phyloP scores from a whole-genome alignment of 1,140 invertebrate species.

The Phocides pigmalion region DNA sequence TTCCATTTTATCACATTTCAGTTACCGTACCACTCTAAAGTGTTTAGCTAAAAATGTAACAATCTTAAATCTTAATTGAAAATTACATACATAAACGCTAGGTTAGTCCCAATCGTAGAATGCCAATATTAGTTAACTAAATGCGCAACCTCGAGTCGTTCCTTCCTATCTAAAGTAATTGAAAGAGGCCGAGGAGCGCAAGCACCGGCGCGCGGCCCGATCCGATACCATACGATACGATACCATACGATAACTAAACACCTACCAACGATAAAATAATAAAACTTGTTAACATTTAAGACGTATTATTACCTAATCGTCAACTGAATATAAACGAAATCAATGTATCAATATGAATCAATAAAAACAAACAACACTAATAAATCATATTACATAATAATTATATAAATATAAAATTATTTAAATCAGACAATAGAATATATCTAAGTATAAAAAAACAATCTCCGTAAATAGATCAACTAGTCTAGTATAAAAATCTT shows the following conservation, averaged over 20 bases:
- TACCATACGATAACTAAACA: slow-evolving; percentile 67
- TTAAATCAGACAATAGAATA: slow-evolving; percentile 85
- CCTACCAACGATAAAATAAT: slow-evolving; percentile 80
- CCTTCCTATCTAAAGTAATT: slow-evolving; percentile 72
- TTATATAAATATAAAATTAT: slow-evolving; percentile 83
- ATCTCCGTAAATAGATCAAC: slow-evolving; percentile 85
- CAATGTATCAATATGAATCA: slow-evolving; percentile 79
- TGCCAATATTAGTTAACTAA: slow-evolving; percentile 84
- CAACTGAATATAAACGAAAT: slow-evolving; percentile 71
- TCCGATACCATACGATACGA: no score
- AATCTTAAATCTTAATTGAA: slow-evolving; percentile 84
- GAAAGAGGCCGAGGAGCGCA: slow-evolving; percentile 75
- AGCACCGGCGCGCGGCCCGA: no score
- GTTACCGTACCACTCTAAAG: slow-evolving; percentile 85
- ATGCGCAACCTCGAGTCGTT: slow-evolving; percentile 79
- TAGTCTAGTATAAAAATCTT: slow-evolving; percentile 85
- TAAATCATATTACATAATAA: slow-evolving; percentile 80
- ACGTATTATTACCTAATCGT: slow-evolving; percentile 55
- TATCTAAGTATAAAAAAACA: slow-evolving; percentile 85
- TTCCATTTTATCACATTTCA: slow-evolving; percentile 85
- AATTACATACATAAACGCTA: slow-evolving; percentile 84
- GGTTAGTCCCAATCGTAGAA: slow-evolving; percentile 85
- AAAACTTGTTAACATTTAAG: slow-evolving; percentile 71
- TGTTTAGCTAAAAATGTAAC: slow-evolving; percentile 85
- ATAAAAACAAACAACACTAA: slow-evolving; percentile 85